Conservation (phyloP, 2,888 invertebrate genomes). For the Aleiodes leptofemur region DNA sequence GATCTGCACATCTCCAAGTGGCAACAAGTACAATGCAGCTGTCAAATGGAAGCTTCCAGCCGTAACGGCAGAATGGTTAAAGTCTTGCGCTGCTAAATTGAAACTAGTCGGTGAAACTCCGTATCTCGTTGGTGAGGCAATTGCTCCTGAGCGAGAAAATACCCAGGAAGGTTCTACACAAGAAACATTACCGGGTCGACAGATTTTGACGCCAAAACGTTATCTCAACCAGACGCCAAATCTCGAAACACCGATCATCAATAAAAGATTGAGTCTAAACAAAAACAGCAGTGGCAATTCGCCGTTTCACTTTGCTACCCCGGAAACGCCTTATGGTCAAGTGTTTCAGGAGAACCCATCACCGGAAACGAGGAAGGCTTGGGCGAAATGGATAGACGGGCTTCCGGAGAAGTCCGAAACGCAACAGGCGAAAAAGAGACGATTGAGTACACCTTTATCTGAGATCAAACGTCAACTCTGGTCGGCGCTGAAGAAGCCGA, state of each 20-base stretch:
- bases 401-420: conserved; percentile 74
- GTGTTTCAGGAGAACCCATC: conserved; percentile 76
- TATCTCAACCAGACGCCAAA: conserved; percentile 52
- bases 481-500: conserved; percentile 68
- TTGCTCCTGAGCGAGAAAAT: conserved; percentile 52
- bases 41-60: conserved; percentile 91
- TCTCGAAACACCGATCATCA: conserved; percentile 63
- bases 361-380: conserved; percentile 76
- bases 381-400: conserved; percentile 76
- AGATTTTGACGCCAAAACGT: conserved; percentile 62
- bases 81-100: conserved; percentile 81
- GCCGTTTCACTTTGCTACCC: conserved; percentile 76
- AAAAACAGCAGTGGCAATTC: conserved; percentile 70
- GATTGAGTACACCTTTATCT: conserved; percentile 74
- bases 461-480: conserved; percentile 72
- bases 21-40: conserved; percentile 90
- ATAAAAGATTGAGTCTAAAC: conserved; percentile 65
- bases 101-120: conserved; percentile 77
- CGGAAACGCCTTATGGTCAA: conserved; percentile 78
- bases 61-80: conserved; percentile 86
- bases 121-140: conserved; percentile 80
- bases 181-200: conserved; percentile 39
- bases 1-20: conserved; percentile 83
- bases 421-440: conserved; percentile 67
- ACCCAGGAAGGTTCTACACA: not conserved